A percentile compares a stretch with the other conserved stretches of the same genome.
Evolutionary conservation across 2,113 vertebrate species (phyloP).

Genomic region (Pangasianodon hypophthalmus): DNA sequence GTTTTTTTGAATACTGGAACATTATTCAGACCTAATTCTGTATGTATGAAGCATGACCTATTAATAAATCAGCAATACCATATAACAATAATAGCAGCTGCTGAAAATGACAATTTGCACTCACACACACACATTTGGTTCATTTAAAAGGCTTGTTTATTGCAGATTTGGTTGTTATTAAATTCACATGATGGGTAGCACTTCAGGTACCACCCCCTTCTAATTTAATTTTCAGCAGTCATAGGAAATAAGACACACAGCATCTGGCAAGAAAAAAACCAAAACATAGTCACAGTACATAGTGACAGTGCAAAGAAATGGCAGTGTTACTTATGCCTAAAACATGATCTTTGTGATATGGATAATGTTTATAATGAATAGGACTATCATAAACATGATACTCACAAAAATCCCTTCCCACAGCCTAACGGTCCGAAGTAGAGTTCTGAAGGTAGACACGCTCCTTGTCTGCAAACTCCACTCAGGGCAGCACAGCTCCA

Average conservation of each 20-base stretch:
- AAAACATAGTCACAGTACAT: constrained; percentile 1
- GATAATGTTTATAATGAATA: background rate
- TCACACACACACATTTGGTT: background rate
- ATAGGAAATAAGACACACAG: constrained; percentile 75
- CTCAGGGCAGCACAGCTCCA: constrained; percentile 71
- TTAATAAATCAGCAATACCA: background rate
- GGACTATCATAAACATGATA: constrained; percentile 28
- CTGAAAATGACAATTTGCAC: background rate
- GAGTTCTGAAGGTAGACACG: constrained; percentile 72
- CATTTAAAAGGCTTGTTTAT: background rate
- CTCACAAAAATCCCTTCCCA: constrained; percentile 74
- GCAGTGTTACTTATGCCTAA: background rate
- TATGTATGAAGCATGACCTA: background rate
- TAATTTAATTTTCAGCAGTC: constrained; percentile 41
- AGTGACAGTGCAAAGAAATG: background rate
- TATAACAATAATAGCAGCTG: background rate
- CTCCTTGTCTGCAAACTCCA: constrained; percentile 70
- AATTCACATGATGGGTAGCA: constrained; percentile 8
- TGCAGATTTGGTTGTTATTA: constrained; percentile 9
- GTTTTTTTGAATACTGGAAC: background rate
- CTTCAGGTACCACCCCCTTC: background rate
- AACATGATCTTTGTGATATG: background rate
- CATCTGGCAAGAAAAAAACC: constrained; percentile 62
- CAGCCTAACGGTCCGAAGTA: constrained; percentile 77
- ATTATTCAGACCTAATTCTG: background rate